Percentiles rank a stretch among this genome's conserved stretches.
These are phyloP conservation scores for Adelges cooleyi DNA, from an alignment of 1,140 invertebrate species.

Conservation along the genomic window DNA sequence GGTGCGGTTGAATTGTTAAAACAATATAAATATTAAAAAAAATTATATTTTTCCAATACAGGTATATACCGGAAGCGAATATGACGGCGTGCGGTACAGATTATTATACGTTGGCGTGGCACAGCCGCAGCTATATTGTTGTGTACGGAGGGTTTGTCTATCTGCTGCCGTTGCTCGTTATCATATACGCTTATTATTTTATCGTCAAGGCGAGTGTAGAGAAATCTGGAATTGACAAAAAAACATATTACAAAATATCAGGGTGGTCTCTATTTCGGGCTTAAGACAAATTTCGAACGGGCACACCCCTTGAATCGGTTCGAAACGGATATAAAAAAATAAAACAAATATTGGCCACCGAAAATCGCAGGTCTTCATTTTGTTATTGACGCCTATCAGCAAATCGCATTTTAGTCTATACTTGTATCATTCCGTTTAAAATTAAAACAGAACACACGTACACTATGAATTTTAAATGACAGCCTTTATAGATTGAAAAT, in stretches of 20 bases:
- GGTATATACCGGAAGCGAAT: constrained; percentile 78
- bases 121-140: constrained; percentile 55
- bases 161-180: constrained; percentile 55
- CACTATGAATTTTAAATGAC: no score
- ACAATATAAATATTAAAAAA: background rate
- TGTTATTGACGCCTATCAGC: no score
- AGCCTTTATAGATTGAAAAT: no score
- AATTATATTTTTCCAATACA: constrained; percentile 37
- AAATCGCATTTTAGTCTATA: no score
- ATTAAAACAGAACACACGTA: no score
- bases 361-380: no score
- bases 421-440: no score
- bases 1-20: background rate
- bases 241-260: background rate
- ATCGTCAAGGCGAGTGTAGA: constrained; percentile 50
- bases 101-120: constrained; percentile 56
- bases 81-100: constrained; percentile 77
- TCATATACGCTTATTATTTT: constrained; percentile 66
- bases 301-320: background rate
- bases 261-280: background rate
- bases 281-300: background rate
- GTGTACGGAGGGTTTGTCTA: constrained; percentile 60
- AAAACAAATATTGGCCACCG: no score
- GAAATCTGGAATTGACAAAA: background rate
- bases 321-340: background rate